phyloP scores from a whole-genome alignment of 2,113 vertebrate genomes.

The Hydrochoerus hydrochaeris region DNA sequence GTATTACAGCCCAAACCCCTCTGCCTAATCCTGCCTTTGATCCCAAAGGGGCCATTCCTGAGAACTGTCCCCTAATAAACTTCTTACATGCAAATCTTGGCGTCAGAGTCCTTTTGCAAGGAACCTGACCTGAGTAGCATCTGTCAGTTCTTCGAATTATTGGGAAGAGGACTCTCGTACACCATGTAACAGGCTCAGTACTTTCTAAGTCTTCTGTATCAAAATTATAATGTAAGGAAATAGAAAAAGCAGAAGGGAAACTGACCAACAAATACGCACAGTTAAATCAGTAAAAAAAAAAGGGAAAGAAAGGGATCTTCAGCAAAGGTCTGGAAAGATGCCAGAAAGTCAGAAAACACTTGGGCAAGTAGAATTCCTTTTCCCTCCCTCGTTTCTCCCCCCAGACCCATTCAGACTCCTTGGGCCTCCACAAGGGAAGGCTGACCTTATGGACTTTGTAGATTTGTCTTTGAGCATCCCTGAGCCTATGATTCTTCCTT shows the following conservation, averaged over 20 bases:
- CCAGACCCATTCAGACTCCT: background rate
- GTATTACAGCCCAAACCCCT: background rate
- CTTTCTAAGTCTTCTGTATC: background rate
- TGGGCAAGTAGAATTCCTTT: background rate
- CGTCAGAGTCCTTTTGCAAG: background rate
- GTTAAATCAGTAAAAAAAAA: conserved; percentile 8
- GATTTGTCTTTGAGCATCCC: background rate
- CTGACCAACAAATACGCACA: background rate
- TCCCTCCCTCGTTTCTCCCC: background rate
- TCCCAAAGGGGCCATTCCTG: too few species aligned
- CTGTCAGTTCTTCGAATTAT: background rate
- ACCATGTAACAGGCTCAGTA: background rate
- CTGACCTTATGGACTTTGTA: background rate
- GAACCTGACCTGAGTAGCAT: background rate
- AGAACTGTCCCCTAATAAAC: background rate
- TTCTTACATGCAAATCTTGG: background rate
- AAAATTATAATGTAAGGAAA: background rate
- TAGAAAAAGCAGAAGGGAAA: background rate
- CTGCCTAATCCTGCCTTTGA: background rate
- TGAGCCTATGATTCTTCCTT: background rate
- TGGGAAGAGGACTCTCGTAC: background rate
- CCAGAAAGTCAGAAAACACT: background rate
- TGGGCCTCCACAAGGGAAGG: background rate
- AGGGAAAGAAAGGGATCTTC: background rate
- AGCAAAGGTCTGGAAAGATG: background rate